Evolutionary conservation across 2,113 vertebrate genomes (phyloP).

Genomic region (Columba janthina): DNA sequence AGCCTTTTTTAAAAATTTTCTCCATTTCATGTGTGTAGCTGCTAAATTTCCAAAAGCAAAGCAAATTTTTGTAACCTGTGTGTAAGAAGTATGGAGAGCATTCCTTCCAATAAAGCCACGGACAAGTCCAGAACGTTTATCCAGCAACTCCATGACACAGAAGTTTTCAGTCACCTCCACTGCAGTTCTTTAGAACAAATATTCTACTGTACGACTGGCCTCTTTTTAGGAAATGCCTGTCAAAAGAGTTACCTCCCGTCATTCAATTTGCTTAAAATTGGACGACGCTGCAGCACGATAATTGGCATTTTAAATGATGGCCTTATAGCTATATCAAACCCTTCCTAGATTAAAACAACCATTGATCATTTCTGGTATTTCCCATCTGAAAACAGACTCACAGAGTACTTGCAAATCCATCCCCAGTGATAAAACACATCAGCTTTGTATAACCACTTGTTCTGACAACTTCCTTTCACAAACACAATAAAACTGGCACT

Average conservation of each 20-base stretch:
- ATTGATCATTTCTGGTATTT: not conserved
- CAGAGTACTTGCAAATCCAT: not conserved
- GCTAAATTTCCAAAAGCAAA: not conserved
- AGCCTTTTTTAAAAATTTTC: not conserved
- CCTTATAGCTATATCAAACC: not conserved
- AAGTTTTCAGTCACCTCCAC: not conserved
- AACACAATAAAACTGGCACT: not conserved
- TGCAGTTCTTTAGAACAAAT: not conserved
- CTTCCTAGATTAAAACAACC: not conserved
- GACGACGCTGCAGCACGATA: not conserved
- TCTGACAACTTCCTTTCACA: not conserved
- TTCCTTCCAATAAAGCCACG: not conserved
- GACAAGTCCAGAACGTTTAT: not conserved
- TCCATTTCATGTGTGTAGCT: not conserved
- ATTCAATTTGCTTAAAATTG: accelerated
- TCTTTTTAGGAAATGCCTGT: not conserved
- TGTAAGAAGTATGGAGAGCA: not conserved
- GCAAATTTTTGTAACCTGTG: not conserved
- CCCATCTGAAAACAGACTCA: not conserved
- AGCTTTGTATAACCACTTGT: not conserved
- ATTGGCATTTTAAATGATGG: not conserved
- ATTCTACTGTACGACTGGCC: not conserved
- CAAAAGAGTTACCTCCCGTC: not conserved
- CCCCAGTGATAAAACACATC: not conserved
- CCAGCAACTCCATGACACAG: not conserved